phyloP scores from a whole-genome alignment of 2,797 vertebrate species.

The Tauraco hartlaubi region DNA sequence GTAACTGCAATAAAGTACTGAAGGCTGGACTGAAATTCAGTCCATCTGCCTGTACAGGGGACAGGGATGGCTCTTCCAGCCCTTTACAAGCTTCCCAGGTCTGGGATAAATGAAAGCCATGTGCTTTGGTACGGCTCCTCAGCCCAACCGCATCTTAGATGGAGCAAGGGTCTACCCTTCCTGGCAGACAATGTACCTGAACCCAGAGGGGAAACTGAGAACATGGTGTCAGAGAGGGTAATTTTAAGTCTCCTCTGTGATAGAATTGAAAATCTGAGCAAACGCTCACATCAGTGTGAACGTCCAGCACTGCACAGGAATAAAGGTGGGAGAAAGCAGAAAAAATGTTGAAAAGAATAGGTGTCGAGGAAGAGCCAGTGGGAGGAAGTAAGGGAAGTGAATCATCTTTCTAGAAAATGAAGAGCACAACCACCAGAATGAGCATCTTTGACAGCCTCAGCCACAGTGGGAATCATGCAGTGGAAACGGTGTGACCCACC shows the following conservation, averaged over 20 bases:
- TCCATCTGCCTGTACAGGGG: not conserved
- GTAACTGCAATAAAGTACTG: rapidly evolving
- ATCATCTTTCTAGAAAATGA: not conserved
- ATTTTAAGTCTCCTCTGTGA: not conserved
- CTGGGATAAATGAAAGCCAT: not conserved
- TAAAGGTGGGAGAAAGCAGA: not conserved
- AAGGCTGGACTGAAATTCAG: not conserved
- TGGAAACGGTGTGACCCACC: not conserved
- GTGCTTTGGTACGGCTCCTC: not conserved
- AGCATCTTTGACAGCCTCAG: not conserved
- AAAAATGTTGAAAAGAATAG: not conserved
- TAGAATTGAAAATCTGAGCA: not conserved
- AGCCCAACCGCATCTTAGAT: rapidly evolving
- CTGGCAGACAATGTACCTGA: not conserved
- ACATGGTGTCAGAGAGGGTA: not conserved
- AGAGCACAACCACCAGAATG: not conserved
- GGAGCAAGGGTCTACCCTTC: not conserved
- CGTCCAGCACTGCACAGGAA: rapidly evolving
- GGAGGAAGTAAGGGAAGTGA: not conserved
- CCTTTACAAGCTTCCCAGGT: not conserved
- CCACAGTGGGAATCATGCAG: rapidly evolving
- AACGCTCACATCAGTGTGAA: rapidly evolving
- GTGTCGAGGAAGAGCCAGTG: not conserved
- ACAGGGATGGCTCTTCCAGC: not conserved
- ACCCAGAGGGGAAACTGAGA: not conserved